A percentile compares a stretch with the other conserved stretches of the same genome.
Evolutionary conservation across 2,113 vertebrate species (phyloP).

Genomic region (Toxotes chatareus): DNA sequence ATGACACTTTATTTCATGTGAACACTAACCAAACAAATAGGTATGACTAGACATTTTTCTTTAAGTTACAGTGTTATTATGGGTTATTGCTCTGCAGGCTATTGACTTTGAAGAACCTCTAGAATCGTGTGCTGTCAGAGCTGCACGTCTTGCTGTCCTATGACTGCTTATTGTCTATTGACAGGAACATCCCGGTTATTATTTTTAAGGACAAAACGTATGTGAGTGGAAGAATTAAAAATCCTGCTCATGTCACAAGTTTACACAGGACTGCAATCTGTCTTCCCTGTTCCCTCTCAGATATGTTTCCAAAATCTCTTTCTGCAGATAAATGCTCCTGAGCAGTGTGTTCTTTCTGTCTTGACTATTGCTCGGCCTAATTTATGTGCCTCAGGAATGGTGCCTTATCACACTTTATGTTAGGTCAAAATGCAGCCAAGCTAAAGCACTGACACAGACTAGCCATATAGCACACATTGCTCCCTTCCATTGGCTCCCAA

Average conservation of each 20-base stretch:
- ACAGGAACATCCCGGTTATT: not conserved
- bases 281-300: not conserved
- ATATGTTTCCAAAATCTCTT: not conserved
- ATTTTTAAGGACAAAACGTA: not conserved
- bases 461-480: not conserved
- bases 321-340: not conserved
- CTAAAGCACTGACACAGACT: not conserved
- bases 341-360: not conserved
- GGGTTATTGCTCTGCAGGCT: not conserved
- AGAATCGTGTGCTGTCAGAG: not conserved
- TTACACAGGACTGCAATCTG: not conserved
- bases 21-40: no score
- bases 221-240: not conserved
- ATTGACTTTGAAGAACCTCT: not conserved
- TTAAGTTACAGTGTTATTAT: no score
- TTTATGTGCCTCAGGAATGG: not conserved
- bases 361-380: not conserved
- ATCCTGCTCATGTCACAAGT: not conserved
- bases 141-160: not conserved
- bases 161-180: slow-evolving; percentile 4
- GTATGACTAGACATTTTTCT: no score
- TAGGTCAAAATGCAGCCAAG: not conserved
- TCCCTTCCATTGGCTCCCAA: slow-evolving; percentile 15
- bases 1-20: no score
- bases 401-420: slow-evolving; percentile 1